A percentile compares a stretch with the other conserved stretches of the same genome.
Conservation (phyloP, 2,888 invertebrate genomes). For the Cyclophora punctaria region DNA sequence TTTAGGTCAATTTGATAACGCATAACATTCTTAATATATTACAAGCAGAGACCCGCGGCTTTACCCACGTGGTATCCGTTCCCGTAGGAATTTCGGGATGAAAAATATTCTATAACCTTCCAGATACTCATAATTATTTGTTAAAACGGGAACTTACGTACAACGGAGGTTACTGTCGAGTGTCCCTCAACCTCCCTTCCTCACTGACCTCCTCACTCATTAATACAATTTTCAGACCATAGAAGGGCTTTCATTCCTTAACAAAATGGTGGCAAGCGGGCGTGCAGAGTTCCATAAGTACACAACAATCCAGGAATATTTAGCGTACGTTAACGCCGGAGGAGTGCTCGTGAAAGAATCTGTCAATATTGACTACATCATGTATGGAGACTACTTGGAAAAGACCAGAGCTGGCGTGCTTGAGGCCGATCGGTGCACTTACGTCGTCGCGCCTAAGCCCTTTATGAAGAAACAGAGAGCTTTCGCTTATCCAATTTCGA, state of each 20-base stretch:
- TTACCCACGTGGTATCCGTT: too few relatives aligned
- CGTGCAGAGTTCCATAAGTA: conserved; percentile 52
- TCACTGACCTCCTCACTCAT: too few relatives aligned
- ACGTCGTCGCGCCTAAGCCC: conserved; percentile 81
- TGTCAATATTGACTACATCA: conserved; percentile 79
- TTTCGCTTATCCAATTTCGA: conserved; percentile 81
- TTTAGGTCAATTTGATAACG: too few relatives aligned
- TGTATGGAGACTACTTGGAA: conserved; percentile 80
- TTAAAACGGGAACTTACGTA: too few relatives aligned
- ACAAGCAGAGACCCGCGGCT: too few relatives aligned
- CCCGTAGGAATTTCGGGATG: too few relatives aligned
- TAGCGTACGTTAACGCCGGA: conserved; percentile 45
- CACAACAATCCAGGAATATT: conserved; percentile 33
- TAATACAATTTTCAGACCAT: conserved; percentile 35
- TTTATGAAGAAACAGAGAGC: conserved; percentile 80
- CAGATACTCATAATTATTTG: too few relatives aligned
- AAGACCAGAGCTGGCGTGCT: conserved; percentile 73
- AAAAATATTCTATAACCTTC: too few relatives aligned
- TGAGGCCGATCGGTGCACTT: conserved; percentile 82
- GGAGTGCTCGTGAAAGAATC: conserved; percentile 78
- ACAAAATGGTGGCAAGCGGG: conserved; percentile 53
- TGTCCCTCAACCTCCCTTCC: too few relatives aligned
- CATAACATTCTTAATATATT: too few relatives aligned
- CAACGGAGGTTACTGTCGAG: too few relatives aligned
- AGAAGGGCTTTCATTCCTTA: conserved; percentile 55